Conservation (phyloP, 2,113 vertebrate species). For the Ictalurus furcatus region DNA sequence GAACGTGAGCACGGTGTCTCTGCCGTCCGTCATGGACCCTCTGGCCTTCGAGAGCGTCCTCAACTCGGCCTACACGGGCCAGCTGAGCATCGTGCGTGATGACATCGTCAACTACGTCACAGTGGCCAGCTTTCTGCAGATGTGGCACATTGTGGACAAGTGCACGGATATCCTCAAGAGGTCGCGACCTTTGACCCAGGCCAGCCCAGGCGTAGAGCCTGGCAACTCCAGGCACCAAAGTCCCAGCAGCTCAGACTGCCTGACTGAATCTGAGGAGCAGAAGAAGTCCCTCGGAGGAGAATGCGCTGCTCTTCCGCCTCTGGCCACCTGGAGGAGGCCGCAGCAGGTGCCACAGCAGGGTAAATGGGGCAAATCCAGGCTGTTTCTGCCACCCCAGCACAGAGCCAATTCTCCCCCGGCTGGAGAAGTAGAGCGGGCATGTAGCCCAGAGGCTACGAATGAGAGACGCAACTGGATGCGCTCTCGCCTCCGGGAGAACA, state of each 20-base stretch:
- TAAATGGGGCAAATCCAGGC: slow-evolving; percentile 40
- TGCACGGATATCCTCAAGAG: slow-evolving; percentile 86
- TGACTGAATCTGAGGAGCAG: slow-evolving; percentile 34
- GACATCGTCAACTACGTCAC: slow-evolving; percentile 93
- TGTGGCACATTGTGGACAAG: slow-evolving; percentile 97
- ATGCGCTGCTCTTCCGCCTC: slow-evolving; percentile 24
- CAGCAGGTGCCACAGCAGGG: slow-evolving; percentile 40
- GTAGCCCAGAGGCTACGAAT: slow-evolving; percentile 26
- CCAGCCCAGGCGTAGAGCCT: slow-evolving; percentile 37
- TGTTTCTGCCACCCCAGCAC: slow-evolving; percentile 30
- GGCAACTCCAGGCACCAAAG: slow-evolving; percentile 80
- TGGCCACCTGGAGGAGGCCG: slow-evolving; percentile 45
- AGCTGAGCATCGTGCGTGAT: slow-evolving; percentile 82
- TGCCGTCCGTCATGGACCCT: slow-evolving; percentile 88
- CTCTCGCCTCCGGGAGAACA: slow-evolving; percentile 61
- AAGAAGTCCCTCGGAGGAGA: slow-evolving; percentile 29
- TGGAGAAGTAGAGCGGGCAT: slow-evolving; percentile 14
- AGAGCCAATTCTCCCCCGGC: slow-evolving; percentile 21
- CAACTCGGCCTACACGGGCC: slow-evolving; percentile 87
- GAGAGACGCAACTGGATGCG: slow-evolving; percentile 46
- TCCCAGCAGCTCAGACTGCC: slow-evolving; percentile 86
- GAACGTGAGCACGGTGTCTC: slow-evolving; percentile 84
- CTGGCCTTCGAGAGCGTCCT: slow-evolving; percentile 88
- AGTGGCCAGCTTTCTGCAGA: slow-evolving; percentile 91
- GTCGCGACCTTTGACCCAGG: slow-evolving; percentile 31